Evolutionary conservation across 2,797 vertebrate genomes (phyloP).

Genomic region (Arvicola amphibius): DNA sequence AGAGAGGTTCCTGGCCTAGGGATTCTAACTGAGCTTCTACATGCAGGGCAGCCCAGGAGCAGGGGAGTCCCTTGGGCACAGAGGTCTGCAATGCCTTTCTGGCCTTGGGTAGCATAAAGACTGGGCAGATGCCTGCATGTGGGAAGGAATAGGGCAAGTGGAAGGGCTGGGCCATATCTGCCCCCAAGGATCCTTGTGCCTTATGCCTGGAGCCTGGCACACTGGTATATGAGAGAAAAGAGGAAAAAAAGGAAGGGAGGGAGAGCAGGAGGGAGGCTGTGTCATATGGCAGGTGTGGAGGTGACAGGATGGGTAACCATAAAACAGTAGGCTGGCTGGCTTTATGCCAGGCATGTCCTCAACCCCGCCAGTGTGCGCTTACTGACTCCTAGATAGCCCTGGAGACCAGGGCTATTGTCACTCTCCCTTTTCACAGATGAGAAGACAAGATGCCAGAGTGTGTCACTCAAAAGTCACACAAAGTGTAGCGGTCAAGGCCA

Average conservation of each 20-base stretch:
- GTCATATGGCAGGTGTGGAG: no score
- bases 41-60: background rate
- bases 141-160: background rate
- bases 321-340: background rate
- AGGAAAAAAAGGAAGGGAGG: background rate
- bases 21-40: background rate
- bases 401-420: background rate
- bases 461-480: background rate
- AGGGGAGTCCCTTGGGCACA: background rate
- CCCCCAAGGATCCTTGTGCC: background rate
- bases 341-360: accelerated
- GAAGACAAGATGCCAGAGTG: background rate
- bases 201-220: background rate
- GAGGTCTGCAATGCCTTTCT: background rate
- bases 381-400: accelerated
- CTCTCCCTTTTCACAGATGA: background rate
- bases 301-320: background rate
- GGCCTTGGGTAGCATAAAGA: background rate
- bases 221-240: background rate
- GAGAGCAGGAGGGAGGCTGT: background rate
- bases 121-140: background rate
- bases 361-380: accelerated
- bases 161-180: background rate
- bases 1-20: background rate
- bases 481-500: background rate